phyloP scores from a whole-genome alignment of 2,888 invertebrate species.

The Rhingia campestris region DNA sequence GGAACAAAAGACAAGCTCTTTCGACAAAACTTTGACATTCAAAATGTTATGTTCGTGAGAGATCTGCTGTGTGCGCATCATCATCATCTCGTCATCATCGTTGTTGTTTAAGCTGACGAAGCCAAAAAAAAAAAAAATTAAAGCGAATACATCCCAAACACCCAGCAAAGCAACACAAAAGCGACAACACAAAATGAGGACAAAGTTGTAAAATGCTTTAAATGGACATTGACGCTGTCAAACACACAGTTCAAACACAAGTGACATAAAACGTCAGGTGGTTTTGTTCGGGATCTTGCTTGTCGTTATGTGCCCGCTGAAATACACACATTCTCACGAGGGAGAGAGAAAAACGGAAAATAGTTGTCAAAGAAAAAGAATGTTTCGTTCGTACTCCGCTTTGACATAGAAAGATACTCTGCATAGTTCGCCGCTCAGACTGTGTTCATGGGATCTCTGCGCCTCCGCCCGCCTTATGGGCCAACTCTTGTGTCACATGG shows the following conservation, averaged over 20 bases:
- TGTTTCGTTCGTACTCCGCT: slow-evolving; percentile 52
- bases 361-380: slow-evolving; percentile 57
- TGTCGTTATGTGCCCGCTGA: slow-evolving; percentile 13
- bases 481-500: slow-evolving; percentile 63
- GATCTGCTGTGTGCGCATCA: slow-evolving; percentile 14
- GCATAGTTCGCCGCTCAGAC: slow-evolving; percentile 51
- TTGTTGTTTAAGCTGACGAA: slow-evolving; percentile 40
- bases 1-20: slow-evolving; percentile 58
- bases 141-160: too few species aligned
- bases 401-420: slow-evolving; percentile 64
- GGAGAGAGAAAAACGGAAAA: slow-evolving; percentile 20
- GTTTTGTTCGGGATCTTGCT: slow-evolving; percentile 67
- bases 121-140: slow-evolving; percentile 5
- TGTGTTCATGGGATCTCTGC: slow-evolving; percentile 39
- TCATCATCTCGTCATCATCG: slow-evolving; percentile 37
- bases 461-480: slow-evolving; percentile 21
- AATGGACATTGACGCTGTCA: slow-evolving; percentile 83
- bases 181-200: slow-evolving; percentile 78
- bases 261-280: slow-evolving; percentile 82
- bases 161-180: slow-evolving; percentile 37
- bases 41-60: slow-evolving; percentile 45
- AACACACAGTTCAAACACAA: slow-evolving; percentile 75
- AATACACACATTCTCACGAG: slow-evolving; percentile 47
- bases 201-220: slow-evolving; percentile 82
- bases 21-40: slow-evolving; percentile 59